phyloP scores from a whole-genome alignment of 2,113 vertebrate species.

The Pelecanus crispus region DNA sequence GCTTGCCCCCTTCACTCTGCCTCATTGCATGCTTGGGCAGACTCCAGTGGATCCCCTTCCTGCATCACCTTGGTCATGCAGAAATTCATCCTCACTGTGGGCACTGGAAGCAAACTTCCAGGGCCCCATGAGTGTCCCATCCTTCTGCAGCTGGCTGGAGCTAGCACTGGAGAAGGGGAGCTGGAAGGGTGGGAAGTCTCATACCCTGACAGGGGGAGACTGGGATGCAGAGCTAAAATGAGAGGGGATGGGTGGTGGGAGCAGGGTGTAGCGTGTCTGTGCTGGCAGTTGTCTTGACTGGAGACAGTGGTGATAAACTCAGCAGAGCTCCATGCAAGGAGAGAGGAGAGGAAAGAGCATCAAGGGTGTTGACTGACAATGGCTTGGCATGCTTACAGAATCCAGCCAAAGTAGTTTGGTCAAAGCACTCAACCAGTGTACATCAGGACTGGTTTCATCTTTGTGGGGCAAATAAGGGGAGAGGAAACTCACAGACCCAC shows the following conservation, averaged over 20 bases:
- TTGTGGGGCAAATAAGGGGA: background rate
- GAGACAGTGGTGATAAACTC: background rate
- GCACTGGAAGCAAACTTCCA: background rate
- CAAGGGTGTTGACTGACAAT: background rate
- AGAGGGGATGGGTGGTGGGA: background rate
- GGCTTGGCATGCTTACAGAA: background rate
- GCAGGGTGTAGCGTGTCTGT: background rate
- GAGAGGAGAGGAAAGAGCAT: background rate
- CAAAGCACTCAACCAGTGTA: background rate
- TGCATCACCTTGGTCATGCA: background rate
- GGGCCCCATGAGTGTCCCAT: background rate
- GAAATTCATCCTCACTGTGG: background rate
- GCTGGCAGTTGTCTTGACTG: background rate
- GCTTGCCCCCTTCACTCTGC: background rate
- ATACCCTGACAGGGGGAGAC: background rate
- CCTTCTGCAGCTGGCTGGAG: background rate
- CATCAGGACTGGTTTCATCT: background rate
- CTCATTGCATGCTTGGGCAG: fast-evolving
- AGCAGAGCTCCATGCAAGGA: background rate
- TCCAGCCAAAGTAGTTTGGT: background rate
- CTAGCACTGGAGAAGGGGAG: background rate
- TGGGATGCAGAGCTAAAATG: background rate
- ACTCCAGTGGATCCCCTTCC: background rate
- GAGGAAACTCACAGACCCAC: background rate
- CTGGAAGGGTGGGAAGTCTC: background rate